A percentile compares a stretch with the other conserved stretches of the same genome.
phyloP scores from a whole-genome alignment of 2,888 invertebrate genomes.

The Ichneumoninae sp. region DNA sequence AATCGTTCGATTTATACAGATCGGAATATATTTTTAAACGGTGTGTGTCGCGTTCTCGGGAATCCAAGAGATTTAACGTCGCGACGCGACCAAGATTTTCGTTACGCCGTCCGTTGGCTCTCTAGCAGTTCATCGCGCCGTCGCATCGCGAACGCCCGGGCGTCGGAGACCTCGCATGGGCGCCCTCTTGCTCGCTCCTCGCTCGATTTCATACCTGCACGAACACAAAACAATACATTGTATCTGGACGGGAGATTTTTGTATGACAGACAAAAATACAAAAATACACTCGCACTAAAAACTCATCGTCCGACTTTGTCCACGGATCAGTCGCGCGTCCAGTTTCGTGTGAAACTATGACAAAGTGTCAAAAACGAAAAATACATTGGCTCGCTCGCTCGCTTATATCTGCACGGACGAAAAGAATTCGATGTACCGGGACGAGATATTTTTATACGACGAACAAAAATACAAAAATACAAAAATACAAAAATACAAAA shows the following conservation, averaged over 20 bases:
- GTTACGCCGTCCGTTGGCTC: background rate
- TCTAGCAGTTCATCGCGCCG: slow-evolving; percentile 48
- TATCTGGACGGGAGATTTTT: no score
- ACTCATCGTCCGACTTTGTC: background rate
- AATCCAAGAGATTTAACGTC: background rate
- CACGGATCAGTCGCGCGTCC: slow-evolving; percentile 14
- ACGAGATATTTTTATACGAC: no score
- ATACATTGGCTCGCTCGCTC: slow-evolving; percentile 50
- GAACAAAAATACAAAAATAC: no score
- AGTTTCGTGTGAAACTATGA: slow-evolving; percentile 53
- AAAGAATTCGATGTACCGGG: slow-evolving; percentile 4
- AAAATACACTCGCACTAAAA: no score
- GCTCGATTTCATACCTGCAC: background rate
- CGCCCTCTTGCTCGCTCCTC: background rate
- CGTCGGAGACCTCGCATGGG: background rate
- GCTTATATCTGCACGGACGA: background rate
- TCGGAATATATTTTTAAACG: background rate
- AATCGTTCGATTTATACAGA: background rate
- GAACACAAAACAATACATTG: slow-evolving; percentile 18
- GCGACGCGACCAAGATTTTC: background rate
- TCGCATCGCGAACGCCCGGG: slow-evolving; percentile 63
- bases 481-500: no score
- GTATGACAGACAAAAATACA: no score
- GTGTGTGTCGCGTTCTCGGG: background rate
- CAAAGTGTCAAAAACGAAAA: slow-evolving; percentile 70